A percentile compares a stretch with the other conserved stretches of the same genome.
These are phyloP conservation scores for Araneus ventricosus DNA, from an alignment of 1,140 invertebrate species.

Conservation along the genomic window DNA sequence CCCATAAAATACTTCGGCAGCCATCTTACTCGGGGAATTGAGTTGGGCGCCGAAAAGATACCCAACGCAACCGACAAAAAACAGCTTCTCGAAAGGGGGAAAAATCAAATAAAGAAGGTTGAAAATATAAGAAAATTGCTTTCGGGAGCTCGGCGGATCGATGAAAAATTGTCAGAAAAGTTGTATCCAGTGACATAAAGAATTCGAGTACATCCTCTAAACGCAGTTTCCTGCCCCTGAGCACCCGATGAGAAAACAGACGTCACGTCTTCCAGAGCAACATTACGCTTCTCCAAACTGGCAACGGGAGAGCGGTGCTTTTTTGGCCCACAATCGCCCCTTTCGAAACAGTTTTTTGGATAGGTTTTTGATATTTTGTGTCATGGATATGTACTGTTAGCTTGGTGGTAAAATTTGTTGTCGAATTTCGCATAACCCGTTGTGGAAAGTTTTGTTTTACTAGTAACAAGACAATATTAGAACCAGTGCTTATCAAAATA, in stretches of 20 bases:
- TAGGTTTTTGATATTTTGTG: no score
- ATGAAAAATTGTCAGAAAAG: slow-evolving; percentile 75
- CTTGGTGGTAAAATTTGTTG: no score
- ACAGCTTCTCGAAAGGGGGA: slow-evolving; percentile 4
- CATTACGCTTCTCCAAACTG: slow-evolving; percentile 59
- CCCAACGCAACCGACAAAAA: slow-evolving; percentile 46
- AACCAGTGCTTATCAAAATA: no score
- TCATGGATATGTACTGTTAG: no score
- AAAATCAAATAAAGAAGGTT: neutral
- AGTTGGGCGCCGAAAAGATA: slow-evolving; percentile 59
- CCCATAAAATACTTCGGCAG: slow-evolving; percentile 66
- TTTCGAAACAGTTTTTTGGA: neutral
- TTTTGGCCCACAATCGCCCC: slow-evolving; percentile 49
- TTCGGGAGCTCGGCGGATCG: slow-evolving; percentile 52
- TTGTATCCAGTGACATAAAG: slow-evolving; percentile 73
- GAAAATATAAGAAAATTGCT: slow-evolving; percentile 63
- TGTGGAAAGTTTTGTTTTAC: no score
- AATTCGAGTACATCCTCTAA: slow-evolving; percentile 75
- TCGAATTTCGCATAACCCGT: no score
- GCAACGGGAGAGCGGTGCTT: slow-evolving; percentile 39
- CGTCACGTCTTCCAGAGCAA: slow-evolving; percentile 55
- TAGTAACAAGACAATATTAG: no score
- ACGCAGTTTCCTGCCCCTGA: slow-evolving; percentile 74
- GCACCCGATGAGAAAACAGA: slow-evolving; percentile 74
- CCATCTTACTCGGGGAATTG: slow-evolving; percentile 59